Percentiles rank a stretch among this genome's conserved stretches.
Conservation (phyloP, 2,113 vertebrate genomes). For the Hemiprocne comata region DNA sequence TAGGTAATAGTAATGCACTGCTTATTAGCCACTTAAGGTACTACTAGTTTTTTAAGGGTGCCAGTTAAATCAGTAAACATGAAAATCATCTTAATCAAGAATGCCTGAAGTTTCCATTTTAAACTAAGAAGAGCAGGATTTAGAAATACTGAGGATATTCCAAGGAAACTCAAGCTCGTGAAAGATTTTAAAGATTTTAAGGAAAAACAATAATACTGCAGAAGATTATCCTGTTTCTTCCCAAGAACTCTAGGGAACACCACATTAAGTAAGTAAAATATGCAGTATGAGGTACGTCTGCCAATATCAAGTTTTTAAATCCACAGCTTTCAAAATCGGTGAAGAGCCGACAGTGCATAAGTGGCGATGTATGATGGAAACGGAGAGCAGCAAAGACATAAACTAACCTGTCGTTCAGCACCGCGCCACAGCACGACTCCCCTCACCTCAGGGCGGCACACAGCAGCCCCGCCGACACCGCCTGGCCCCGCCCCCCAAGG, state of each 20-base stretch:
- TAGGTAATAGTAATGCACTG: neutral
- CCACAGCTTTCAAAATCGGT: no score
- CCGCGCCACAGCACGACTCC: no score
- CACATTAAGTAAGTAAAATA: no score
- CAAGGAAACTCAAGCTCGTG: neutral
- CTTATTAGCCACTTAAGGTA: neutral
- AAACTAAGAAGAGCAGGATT: neutral
- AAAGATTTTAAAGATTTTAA: no score
- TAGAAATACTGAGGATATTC: neutral
- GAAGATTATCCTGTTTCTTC: rapidly evolving
- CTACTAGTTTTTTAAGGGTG: neutral
- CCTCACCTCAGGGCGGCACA: no score
- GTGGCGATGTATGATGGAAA: no score
- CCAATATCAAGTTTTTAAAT: neutral
- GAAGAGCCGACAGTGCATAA: no score
- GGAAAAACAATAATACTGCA: neutral
- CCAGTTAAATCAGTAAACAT: neutral
- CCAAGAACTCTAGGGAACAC: neutral
- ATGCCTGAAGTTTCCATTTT: neutral
- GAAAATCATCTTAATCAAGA: neutral
- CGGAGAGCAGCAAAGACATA: no score
- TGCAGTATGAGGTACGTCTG: rapidly evolving
- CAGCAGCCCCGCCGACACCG: no score
- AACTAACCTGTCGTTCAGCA: no score
- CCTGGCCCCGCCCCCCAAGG: no score